Base-by-base conservation (phyloP, 2,888 invertebrate genomes). In the Synergus umbraculus region DNA sequence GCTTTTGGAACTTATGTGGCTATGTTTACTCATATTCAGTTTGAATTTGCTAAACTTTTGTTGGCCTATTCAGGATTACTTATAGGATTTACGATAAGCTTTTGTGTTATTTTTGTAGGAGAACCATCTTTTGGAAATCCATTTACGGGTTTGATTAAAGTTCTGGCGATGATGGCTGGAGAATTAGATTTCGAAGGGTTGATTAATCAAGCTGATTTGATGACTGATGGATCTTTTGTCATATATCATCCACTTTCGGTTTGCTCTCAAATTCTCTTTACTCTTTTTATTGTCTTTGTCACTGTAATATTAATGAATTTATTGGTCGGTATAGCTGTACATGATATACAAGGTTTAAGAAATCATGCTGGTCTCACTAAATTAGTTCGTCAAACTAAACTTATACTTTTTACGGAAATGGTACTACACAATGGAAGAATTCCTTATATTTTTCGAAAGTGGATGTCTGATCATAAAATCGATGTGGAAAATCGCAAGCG, bases 361-460 rank as follows among this genome's bases (percentile, higher is more conserved):
- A 93, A 93, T 86, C 93, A 93, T 22, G 93, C 93, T 0, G 93
- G 93, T 0, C 88, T 93, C 1, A 92, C 92, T 0, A 93, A 93
- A 82, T 87, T 93, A 2, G 93, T 93, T 0, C 89, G 93, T 9
- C 93, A 93, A 82, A 93, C 93, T 0, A 93, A 93, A 77, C 83
- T 93, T 69, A 93, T 93, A 15, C 88, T 93, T 3, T 93, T 93
- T 82, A 91, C 93, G 8, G 93, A 93, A 81, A 90, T 92, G 87
- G 92, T 93, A 0, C 83, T 93, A 13, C 92, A 92, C 79, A 92
- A 92, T 80, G 90, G 91, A 2, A 91, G 89, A 43, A 88, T 93
- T 13, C 93, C 93, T 0, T 88, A 88, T 12, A 86, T 89, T 0
- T 89, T 93, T 18, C 87, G 91, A 3, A 92, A 91, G 54, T 89